Conservation (phyloP, 2,113 vertebrate genomes). For the Furnarius figulus region DNA sequence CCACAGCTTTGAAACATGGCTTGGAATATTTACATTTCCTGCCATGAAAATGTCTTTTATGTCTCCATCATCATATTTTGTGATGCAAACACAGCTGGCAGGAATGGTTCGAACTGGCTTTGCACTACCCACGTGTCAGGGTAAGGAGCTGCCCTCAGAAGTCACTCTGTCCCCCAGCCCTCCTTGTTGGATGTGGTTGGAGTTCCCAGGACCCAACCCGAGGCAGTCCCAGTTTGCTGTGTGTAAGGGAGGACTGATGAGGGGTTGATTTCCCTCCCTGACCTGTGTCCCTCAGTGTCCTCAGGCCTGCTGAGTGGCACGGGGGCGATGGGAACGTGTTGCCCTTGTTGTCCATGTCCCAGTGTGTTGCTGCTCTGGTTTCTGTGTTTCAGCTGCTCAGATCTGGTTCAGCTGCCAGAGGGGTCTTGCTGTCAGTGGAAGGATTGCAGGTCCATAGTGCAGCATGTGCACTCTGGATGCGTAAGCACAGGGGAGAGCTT, state of each 20-base stretch:
- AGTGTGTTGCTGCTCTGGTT: neutral
- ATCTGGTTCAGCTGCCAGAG: neutral
- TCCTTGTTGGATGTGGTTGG: neutral
- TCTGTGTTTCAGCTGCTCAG: neutral
- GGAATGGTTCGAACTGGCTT: neutral
- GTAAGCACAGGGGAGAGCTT: conserved; percentile 4
- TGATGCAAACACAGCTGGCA: neutral
- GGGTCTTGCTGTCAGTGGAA: neutral
- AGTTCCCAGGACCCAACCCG: neutral
- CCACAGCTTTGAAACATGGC: neutral
- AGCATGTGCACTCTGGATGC: neutral
- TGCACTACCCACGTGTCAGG: neutral
- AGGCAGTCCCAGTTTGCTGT: fast-evolving
- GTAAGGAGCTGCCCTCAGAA: neutral
- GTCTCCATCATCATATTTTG: neutral
- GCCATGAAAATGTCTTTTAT: neutral
- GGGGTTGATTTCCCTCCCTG: neutral
- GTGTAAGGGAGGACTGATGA: neutral
- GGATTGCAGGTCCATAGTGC: neutral
- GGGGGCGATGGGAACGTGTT: neutral
- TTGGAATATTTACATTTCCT: neutral
- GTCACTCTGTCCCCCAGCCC: neutral
- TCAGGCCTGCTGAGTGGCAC: neutral
- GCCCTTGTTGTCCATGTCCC: neutral
- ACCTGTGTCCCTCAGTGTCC: neutral